Conservation (phyloP, 1,140 invertebrate genomes). For the Eurytemora carolleeae region DNA sequence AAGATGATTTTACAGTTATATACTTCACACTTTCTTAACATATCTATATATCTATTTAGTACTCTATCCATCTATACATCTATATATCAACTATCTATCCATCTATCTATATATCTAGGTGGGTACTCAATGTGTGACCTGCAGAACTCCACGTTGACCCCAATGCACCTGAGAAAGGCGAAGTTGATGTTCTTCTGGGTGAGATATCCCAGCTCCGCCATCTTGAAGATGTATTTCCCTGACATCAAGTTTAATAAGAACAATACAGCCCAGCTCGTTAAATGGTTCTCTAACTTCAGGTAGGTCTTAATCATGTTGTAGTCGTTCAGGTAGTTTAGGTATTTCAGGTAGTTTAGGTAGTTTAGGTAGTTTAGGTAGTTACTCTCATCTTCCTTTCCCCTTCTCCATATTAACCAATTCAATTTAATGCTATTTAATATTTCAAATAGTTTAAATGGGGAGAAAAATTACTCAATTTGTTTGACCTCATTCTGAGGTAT, state of each 20-base stretch:
- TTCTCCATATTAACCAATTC: neutral
- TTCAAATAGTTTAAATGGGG: neutral
- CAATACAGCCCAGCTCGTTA: constrained; percentile 99
- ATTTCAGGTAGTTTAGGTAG: too few species aligned
- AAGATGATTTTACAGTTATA: too few species aligned
- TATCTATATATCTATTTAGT: too few species aligned
- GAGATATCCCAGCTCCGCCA: constrained; percentile 88
- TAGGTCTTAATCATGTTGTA: constrained; percentile 35
- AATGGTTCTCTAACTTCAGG: constrained; percentile 99
- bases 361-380: constrained; percentile 17
- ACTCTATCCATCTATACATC: too few species aligned
- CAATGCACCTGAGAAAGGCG: constrained; percentile 98
- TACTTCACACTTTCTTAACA: too few species aligned
- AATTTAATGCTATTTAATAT: neutral
- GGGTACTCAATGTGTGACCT: too few species aligned
- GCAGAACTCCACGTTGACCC: constrained; percentile 84
- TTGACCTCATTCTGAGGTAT: too few species aligned
- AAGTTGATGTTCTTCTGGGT: constrained; percentile 99
- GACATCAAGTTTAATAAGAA: constrained; percentile 99
- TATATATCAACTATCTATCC: too few species aligned
- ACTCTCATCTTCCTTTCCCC: constrained; percentile 9
- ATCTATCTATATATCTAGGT: too few species aligned
- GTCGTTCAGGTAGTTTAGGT: constrained; percentile 6
- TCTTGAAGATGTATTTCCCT: constrained; percentile 99
- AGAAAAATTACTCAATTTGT: too few species aligned